Conservation (phyloP, 1,140 invertebrate genomes). For the Drosophila pallidifrons region DNA sequence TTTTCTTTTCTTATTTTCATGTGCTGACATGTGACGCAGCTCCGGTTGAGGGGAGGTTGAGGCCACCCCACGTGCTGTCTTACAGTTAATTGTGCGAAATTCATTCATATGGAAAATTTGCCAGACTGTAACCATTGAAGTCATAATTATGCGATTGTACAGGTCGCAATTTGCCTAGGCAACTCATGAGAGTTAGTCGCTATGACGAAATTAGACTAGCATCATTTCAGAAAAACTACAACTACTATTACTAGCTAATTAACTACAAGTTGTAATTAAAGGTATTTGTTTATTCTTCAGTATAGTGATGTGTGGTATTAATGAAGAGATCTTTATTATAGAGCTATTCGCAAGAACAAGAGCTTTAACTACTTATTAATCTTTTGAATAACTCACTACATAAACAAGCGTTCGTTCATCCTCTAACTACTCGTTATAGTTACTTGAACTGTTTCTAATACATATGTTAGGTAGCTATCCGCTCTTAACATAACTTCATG, state of each 20-base stretch:
- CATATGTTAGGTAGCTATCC: no score
- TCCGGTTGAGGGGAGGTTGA: conserved; percentile 4
- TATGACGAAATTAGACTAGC: background rate
- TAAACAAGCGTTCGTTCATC: no score
- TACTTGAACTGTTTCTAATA: no score
- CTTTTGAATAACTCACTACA: no score
- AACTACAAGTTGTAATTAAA: no score
- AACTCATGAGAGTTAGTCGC: background rate
- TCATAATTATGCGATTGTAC: conserved; percentile 71
- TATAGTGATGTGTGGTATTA: no score
- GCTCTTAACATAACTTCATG: no score
- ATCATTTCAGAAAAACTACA: background rate
- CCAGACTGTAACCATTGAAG: conserved; percentile 77
- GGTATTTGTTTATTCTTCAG: no score
- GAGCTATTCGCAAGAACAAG: no score
- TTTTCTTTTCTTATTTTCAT: conserved; percentile 24
- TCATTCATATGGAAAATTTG: conserved; percentile 79
- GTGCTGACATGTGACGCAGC: conserved; percentile 68
- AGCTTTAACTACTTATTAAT: no score
- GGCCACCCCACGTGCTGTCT: conserved; percentile 22
- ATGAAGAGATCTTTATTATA: no score
- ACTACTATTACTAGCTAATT: background rate
- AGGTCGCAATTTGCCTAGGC: background rate
- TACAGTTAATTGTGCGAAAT: conserved; percentile 74
- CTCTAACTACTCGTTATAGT: background rate